Evolutionary conservation across 2,888 invertebrate species (phyloP).

Genomic region (Seira sanloemensis): DNA sequence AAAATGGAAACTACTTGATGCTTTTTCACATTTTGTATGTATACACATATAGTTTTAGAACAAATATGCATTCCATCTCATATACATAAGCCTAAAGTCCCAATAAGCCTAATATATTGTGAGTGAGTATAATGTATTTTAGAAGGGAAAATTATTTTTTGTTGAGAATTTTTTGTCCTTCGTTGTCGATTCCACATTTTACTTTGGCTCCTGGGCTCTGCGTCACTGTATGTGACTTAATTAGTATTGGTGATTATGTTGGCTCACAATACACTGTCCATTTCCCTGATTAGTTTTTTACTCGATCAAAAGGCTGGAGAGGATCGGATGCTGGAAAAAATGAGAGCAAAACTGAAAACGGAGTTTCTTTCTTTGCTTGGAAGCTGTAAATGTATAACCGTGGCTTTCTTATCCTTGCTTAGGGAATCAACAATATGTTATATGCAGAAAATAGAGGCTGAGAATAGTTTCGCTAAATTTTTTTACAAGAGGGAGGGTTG

Average conservation of each 20-base stretch:
- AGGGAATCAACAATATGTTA: not conserved
- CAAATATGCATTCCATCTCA: not conserved
- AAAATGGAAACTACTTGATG: constrained; percentile 55
- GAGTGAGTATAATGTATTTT: not conserved
- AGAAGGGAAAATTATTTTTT: not conserved
- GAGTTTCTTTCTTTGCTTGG: not conserved
- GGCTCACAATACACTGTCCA: constrained; percentile 70
- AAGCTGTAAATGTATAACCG: too few species aligned
- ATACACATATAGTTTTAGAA: too few species aligned
- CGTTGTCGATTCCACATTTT: not conserved
- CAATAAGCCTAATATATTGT: too few species aligned
- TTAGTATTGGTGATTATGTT: constrained; percentile 71
- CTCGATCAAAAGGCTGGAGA: not conserved
- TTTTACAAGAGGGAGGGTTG: not conserved
- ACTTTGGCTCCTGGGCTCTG: constrained; percentile 30
- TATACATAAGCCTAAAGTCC: too few species aligned
- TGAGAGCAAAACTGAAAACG: too few species aligned
- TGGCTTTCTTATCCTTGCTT: too few species aligned
- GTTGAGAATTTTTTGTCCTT: too few species aligned
- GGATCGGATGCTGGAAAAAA: too few species aligned
- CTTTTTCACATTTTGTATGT: constrained; percentile 42
- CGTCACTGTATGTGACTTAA: constrained; percentile 65
- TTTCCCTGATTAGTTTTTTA: constrained; percentile 69
- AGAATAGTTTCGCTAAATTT: not conserved
- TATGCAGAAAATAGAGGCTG: not conserved